These are phyloP conservation scores for Atrina japonica DNA, from an alignment of 2,888 invertebrate genomes.

Conservation along the genomic window DNA sequence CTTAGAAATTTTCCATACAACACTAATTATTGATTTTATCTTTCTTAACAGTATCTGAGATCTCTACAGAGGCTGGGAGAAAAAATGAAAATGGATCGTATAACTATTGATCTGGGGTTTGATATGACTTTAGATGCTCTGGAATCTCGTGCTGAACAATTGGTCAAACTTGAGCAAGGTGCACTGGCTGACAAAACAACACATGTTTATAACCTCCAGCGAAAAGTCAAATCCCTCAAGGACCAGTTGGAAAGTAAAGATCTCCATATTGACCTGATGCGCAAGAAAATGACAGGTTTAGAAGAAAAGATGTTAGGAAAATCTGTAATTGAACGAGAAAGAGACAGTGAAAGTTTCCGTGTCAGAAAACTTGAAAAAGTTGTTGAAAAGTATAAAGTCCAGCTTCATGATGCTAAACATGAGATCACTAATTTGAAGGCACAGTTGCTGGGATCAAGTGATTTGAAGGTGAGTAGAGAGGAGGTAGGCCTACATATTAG, in stretches of 20 bases:
- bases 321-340: conserved; percentile 73
- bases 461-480: conserved; percentile 69
- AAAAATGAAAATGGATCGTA: conserved; percentile 91
- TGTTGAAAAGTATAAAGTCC: conserved; percentile 89
- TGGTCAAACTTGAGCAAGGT: conserved; percentile 90
- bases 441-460: conserved; percentile 76
- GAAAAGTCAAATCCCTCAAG: conserved; percentile 89
- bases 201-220: conserved; percentile 93
- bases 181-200: conserved; percentile 92
- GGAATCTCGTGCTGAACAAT: conserved; percentile 91
- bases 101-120: conserved; percentile 89
- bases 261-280: conserved; percentile 92
- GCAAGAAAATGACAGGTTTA: conserved; percentile 87
- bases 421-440: conserved; percentile 92
- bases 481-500: background rate
- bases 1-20: too few species aligned
- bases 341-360: conserved; percentile 71
- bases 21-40: too few species aligned
- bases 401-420: conserved; percentile 90
- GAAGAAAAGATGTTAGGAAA: conserved; percentile 76
- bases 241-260: conserved; percentile 96
- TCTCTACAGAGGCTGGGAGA: conserved; percentile 91
- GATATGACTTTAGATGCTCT: conserved; percentile 92
- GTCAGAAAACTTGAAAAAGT: conserved; percentile 88
- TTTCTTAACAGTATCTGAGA: conserved; percentile 81